Conservation (phyloP, 2,113 vertebrate species). For the Myotis lucifugus region DNA sequence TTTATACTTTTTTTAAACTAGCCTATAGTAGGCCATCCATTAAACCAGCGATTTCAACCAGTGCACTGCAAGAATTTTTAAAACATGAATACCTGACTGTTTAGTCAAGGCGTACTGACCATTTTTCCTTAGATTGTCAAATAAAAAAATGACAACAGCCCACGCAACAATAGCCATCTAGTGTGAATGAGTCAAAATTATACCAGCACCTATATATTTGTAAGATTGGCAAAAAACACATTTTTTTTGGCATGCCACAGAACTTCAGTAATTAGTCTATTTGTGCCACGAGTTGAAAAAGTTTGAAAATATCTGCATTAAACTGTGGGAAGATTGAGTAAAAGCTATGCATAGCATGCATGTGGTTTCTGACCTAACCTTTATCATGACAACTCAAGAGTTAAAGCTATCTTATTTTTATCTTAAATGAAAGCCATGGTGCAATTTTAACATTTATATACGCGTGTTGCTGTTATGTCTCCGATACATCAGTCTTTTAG, state of each 20-base stretch:
- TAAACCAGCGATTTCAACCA: neutral
- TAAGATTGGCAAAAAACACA: neutral
- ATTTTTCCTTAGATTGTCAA: neutral
- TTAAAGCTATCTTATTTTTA: neutral
- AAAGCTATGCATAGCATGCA: neutral
- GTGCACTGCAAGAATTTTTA: neutral
- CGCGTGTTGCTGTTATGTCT: neutral
- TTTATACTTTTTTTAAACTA: neutral
- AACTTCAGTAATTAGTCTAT: neutral
- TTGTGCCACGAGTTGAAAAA: neutral
- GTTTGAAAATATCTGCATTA: neutral
- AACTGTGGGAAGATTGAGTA: neutral
- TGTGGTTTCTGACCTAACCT: neutral
- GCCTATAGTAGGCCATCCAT: neutral
- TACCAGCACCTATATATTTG: neutral
- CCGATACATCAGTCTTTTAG: constrained; percentile 36
- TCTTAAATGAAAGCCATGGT: neutral
- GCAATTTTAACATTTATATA: neutral
- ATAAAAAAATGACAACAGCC: neutral
- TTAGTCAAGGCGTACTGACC: neutral
- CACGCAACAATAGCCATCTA: neutral
- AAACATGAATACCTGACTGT: neutral
- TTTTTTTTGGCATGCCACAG: neutral
- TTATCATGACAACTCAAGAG: neutral
- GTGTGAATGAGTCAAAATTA: neutral